Conservation (phyloP, 2,888 invertebrate species). For the Agriopis leucophaearia region DNA sequence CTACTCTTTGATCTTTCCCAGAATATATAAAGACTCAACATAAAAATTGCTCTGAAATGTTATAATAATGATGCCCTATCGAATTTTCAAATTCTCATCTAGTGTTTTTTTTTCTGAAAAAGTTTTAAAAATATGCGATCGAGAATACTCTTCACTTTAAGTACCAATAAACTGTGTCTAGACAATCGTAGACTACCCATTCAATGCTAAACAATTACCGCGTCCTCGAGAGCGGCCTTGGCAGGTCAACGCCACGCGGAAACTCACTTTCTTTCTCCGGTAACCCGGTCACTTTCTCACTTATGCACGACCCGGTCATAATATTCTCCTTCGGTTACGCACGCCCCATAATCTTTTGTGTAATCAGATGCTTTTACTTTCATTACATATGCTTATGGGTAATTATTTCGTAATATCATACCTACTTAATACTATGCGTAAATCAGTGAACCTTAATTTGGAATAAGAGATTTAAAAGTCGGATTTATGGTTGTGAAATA, state of each 20-base stretch:
- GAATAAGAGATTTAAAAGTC: neutral
- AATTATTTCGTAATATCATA: conserved; percentile 26
- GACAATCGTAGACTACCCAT: conserved; percentile 3
- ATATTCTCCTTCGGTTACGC: conserved; percentile 29
- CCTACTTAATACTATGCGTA: neutral
- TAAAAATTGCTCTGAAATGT: no score
- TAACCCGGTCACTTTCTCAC: conserved; percentile 40
- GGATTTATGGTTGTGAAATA: neutral
- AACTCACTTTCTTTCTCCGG: conserved; percentile 55
- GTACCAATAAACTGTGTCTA: conserved; percentile 8
- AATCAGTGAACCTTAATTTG: conserved; percentile 3
- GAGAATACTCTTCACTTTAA: no score
- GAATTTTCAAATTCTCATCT: no score
- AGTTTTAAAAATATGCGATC: no score
- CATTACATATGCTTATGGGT: conserved; percentile 35
- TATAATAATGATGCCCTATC: no score
- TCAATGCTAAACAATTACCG: conserved; percentile 31
- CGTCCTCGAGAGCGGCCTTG: conserved; percentile 59
- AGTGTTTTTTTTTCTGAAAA: no score
- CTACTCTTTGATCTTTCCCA: no score
- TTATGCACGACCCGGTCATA: conserved; percentile 21
- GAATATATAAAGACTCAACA: no score
- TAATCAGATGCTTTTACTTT: conserved; percentile 32
- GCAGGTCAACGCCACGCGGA: conserved; percentile 51
- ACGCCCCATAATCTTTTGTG: conserved; percentile 31